Evolutionary conservation across 2,797 vertebrate species (phyloP).

Genomic region (Semaprochilodus insignis): DNA sequence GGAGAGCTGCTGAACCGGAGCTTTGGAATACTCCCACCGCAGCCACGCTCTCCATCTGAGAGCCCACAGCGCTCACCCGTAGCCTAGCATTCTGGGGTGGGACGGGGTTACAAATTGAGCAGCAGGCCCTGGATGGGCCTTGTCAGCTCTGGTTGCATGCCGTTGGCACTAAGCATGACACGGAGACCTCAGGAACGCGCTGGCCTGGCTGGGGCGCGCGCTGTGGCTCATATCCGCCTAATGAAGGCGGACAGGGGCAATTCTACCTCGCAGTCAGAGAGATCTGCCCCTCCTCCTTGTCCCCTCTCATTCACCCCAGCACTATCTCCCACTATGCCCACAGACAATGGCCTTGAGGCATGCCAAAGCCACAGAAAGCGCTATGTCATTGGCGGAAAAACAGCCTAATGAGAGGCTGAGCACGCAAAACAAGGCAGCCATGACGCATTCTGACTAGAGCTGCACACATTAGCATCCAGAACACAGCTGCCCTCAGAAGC

Average conservation of each 20-base stretch:
- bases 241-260: constrained; percentile 48
- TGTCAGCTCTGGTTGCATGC: constrained; percentile 30
- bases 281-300: constrained; percentile 6
- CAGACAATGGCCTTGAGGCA: constrained; percentile 51
- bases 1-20: constrained; percentile 51
- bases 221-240: constrained; percentile 41
- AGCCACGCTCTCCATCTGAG: constrained; percentile 35
- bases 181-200: constrained; percentile 28
- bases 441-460: constrained; percentile 38
- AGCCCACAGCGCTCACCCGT: constrained; percentile 24
- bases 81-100: constrained; percentile 24
- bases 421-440: constrained; percentile 35
- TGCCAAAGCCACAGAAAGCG: constrained; percentile 55
- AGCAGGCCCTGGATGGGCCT: constrained; percentile 29
- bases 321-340: constrained; percentile 27
- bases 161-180: constrained; percentile 44
- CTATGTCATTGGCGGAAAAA: constrained; percentile 53
- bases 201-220: constrained; percentile 13
- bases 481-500: constrained; percentile 23
- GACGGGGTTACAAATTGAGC: constrained; percentile 41
- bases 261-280: constrained; percentile 26
- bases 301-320: constrained; percentile 24
- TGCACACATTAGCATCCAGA: constrained; percentile 39
- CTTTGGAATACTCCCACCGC: constrained; percentile 46
- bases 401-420: constrained; percentile 48